A percentile compares a stretch with the other conserved stretches of the same genome.
phyloP scores from a whole-genome alignment of 2,113 vertebrate species.

The Rhegmatorhina hoffmannsi region DNA sequence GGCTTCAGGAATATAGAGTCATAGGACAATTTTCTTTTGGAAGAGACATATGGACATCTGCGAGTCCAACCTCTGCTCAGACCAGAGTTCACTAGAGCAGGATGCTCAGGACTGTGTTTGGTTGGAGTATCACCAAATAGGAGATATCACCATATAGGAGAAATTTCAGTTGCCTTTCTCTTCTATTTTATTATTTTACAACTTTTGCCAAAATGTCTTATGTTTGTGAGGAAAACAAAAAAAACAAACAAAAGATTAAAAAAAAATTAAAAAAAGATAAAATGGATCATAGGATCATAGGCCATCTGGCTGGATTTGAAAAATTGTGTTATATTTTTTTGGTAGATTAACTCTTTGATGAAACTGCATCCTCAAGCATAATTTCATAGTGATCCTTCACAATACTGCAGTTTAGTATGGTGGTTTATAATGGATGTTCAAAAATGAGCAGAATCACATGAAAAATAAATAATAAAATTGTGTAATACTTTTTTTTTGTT shows the following conservation, averaged over 20 bases:
- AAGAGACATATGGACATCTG: not conserved
- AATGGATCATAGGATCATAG: not conserved
- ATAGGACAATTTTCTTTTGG: not conserved
- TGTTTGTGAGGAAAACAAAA: not conserved
- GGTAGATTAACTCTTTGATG: not conserved
- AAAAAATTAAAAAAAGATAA: not conserved
- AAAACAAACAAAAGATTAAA: no score
- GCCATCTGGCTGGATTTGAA: not conserved
- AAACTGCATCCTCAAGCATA: not conserved
- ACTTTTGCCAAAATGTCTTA: not conserved
- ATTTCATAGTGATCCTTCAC: not conserved
- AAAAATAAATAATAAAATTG: not conserved
- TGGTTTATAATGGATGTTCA: rapidly evolving
- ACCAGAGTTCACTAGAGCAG: not conserved
- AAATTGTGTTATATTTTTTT: not conserved
- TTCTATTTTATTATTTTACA: not conserved
- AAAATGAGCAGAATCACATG: not conserved
- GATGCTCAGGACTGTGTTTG: not conserved
- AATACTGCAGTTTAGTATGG: not conserved
- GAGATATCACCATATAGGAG: not conserved
- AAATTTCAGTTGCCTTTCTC: not conserved
- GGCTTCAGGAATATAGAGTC: not conserved
- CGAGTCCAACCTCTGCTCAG: not conserved
- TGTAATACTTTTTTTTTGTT: not conserved
- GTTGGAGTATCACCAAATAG: not conserved